Conservation (phyloP, 1,140 invertebrate genomes). For the Apocrypta bakeri region DNA sequence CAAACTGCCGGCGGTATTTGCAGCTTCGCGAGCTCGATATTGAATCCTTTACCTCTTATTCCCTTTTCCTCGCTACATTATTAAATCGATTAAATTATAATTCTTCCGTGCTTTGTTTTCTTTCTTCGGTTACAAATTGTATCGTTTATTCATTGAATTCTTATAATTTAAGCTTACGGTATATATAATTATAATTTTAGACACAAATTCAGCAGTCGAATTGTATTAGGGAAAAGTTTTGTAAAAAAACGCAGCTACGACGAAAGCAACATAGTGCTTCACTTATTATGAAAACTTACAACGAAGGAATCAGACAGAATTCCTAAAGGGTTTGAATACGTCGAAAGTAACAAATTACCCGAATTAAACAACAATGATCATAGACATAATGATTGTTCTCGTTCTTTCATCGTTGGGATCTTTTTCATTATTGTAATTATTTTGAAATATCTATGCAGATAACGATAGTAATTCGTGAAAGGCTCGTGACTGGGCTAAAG, state of each 20-base stretch:
- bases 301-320: neutral
- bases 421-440: neutral
- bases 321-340: neutral
- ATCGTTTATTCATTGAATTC: constrained; percentile 15
- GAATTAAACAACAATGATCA: neutral
- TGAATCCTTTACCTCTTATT: constrained; percentile 48
- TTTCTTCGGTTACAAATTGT: constrained; percentile 9
- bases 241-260: constrained; percentile 1
- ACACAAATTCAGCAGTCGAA: neutral
- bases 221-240: constrained; percentile 5
- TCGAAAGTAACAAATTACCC: neutral
- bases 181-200: neutral
- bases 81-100: constrained; percentile 21
- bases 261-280: neutral
- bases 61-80: constrained; percentile 15
- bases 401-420: neutral
- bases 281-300: neutral
- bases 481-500: constrained; percentile 23
- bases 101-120: neutral
- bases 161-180: constrained; percentile 6
- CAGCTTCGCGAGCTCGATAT: constrained; percentile 55
- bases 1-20: constrained; percentile 69
- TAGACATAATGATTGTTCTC: neutral
- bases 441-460: neutral
- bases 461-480: constrained; percentile 13